Evolutionary conservation across 2,797 vertebrate genomes (phyloP).

Genomic region (Enoplosus armatus): DNA sequence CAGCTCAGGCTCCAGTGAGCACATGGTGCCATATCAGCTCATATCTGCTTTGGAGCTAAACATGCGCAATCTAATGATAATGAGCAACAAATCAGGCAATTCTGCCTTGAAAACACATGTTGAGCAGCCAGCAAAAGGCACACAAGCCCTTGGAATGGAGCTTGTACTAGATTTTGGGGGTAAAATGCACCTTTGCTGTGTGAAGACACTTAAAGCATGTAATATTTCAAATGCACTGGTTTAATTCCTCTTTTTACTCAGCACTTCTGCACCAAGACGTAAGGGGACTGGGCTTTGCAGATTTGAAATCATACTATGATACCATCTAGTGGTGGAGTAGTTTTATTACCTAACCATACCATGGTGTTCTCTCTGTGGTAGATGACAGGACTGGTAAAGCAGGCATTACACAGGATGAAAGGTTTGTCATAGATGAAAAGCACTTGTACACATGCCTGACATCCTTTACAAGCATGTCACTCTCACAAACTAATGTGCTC

Average conservation of each 20-base stretch:
- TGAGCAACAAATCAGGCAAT: neutral
- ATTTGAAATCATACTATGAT: slow-evolving; percentile 11
- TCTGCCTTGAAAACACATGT: neutral
- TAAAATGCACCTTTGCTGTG: neutral
- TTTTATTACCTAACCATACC: neutral
- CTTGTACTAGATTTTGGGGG: neutral
- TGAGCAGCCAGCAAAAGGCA: neutral
- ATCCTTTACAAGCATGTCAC: neutral
- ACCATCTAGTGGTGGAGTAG: slow-evolving; percentile 62
- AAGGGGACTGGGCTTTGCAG: neutral
- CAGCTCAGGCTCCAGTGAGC: neutral
- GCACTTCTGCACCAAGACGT: neutral
- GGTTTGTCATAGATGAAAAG: neutral
- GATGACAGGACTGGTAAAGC: neutral
- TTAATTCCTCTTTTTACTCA: neutral
- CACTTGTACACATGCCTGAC: neutral
- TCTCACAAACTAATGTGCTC: neutral
- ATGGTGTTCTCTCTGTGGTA: neutral
- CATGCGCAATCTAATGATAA: neutral
- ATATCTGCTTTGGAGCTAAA: slow-evolving; percentile 1
- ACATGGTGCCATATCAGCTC: neutral
- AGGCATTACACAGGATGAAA: neutral
- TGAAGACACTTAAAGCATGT: neutral
- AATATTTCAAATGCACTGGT: neutral
- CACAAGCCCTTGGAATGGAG: neutral